These are phyloP conservation scores for Sarcophaga subvicina DNA, from an alignment of 2,888 invertebrate species.

Conservation along the genomic window DNA sequence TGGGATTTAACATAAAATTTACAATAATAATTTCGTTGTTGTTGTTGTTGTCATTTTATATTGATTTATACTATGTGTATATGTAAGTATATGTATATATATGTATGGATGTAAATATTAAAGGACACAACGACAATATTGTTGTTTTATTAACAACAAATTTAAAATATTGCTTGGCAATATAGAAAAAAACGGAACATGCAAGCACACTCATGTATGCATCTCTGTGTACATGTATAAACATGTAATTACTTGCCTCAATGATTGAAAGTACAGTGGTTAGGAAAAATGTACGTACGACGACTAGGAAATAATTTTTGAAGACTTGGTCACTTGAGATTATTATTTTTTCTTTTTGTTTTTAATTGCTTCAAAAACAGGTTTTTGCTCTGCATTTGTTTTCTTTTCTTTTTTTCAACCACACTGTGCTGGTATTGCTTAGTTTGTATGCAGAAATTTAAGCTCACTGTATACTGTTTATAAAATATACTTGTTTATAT, in stretches of 20 bases:
- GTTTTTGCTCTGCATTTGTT: too few species aligned
- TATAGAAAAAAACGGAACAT: too few species aligned
- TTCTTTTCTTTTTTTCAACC: too few species aligned
- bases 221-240: background rate
- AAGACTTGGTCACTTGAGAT: too few species aligned
- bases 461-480: background rate
- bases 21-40: background rate
- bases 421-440: too few species aligned
- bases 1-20: background rate
- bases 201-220: background rate
- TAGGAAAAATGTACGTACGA: too few species aligned
- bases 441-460: too few species aligned
- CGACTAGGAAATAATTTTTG: too few species aligned
- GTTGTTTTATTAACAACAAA: conserved; percentile 27
- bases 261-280: too few species aligned
- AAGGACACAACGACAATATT: conserved; percentile 7
- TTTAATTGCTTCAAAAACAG: too few species aligned
- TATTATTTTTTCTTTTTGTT: too few species aligned
- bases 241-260: background rate
- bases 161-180: background rate
- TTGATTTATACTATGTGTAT: background rate
- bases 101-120: background rate
- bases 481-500: background rate
- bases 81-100: background rate
- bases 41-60: background rate